Evolutionary conservation across 30 jellyfish, hydroid and myxozoan species (phyloP).

Genomic region (Cassiopea andromeda): DNA sequence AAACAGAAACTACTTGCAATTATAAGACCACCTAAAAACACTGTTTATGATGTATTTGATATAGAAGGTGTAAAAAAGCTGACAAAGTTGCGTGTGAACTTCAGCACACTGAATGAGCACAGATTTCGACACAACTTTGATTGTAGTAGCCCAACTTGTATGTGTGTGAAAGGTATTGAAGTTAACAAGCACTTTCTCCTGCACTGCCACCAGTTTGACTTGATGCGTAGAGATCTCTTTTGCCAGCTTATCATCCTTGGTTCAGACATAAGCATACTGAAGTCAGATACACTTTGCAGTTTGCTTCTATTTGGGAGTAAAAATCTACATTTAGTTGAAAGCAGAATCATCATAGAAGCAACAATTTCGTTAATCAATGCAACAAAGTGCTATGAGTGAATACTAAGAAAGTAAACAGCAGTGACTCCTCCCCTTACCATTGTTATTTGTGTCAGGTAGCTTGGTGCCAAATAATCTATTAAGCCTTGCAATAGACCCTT

Average conservation of each 20-base stretch:
- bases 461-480: too few species aligned
- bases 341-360: conserved; percentile 25
- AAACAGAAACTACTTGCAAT: conserved; percentile 22
- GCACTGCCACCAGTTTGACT: conserved; percentile 27
- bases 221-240: conserved; percentile 35
- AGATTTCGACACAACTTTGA: conserved; percentile 25
- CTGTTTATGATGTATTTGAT: conserved; percentile 44
- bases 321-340: conserved; percentile 2
- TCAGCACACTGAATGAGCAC: conserved; percentile 36
- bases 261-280: conserved; percentile 20
- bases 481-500: too few species aligned
- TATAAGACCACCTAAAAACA: conserved; percentile 29
- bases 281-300: conserved; percentile 38
- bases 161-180: neutral
- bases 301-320: conserved; percentile 33
- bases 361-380: conserved; percentile 7
- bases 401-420: neutral
- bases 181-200: too few species aligned
- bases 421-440: conserved; percentile 15
- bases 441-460: too few species aligned
- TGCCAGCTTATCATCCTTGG: conserved; percentile 54
- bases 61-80: conserved; percentile 46
- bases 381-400: conserved; percentile 14
- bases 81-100: conserved; percentile 49
- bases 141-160: conserved; percentile 31